Conservation (phyloP, 2,797 vertebrate species). For the Coluber constrictor region DNA sequence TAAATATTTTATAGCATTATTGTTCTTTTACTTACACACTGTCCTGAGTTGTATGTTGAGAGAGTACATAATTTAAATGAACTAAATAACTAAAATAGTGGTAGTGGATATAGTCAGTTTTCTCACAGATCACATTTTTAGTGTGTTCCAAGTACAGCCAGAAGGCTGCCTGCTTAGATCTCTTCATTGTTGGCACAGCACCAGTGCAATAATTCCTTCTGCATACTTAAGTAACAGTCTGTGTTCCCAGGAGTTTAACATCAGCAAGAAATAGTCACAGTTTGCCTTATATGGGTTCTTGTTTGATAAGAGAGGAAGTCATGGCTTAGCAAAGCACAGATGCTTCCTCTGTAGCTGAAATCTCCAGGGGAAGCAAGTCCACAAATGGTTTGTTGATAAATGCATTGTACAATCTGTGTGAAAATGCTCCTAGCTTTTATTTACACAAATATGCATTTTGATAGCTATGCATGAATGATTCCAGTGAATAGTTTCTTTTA, state of each 20-base stretch:
- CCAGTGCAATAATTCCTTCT: conserved; percentile 19
- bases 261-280: conserved; percentile 21
- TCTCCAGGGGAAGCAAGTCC: not conserved
- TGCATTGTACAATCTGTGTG: not conserved
- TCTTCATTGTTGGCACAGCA: not conserved
- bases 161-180: not conserved
- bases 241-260: conserved; percentile 38
- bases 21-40: not conserved
- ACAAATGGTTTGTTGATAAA: not conserved
- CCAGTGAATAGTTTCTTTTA: not conserved
- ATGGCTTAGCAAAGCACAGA: conserved; percentile 39
- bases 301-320: conserved; percentile 64
- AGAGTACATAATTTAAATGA: not conserved
- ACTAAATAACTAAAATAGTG: not conserved
- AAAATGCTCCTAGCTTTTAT: not conserved
- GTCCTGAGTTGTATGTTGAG: not conserved
- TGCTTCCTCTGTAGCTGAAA: conserved; percentile 68
- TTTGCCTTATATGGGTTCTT: conserved; percentile 72
- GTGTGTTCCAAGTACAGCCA: not conserved
- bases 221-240: conserved; percentile 21
- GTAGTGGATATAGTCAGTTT: conserved; percentile 12
- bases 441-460: not conserved
- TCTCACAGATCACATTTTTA: not conserved
- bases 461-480: not conserved
- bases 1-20: not conserved